Conservation (phyloP, 64 coral and sea anemone genomes). For the Catalaphyllia jardinei region DNA sequence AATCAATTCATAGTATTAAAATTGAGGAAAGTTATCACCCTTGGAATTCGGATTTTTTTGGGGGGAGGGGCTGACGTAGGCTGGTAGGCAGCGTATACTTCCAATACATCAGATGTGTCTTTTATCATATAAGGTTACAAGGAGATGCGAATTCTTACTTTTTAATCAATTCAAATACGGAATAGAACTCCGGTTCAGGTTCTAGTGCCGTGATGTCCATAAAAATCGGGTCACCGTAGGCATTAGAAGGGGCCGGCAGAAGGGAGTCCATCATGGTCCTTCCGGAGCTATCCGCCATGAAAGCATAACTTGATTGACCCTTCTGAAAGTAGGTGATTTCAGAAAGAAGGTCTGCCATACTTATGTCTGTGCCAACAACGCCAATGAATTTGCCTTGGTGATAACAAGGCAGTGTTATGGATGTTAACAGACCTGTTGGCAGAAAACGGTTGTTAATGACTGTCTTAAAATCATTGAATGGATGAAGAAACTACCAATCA, state of each 20-base stretch:
- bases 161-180: constrained; percentile 48
- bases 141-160: not conserved
- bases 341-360: constrained; percentile 60
- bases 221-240: constrained; percentile 44
- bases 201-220: constrained; percentile 67
- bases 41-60: too few relatives aligned
- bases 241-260: constrained; percentile 57
- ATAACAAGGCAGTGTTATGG: constrained; percentile 60
- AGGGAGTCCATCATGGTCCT: constrained; percentile 72
- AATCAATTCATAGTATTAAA: too few relatives aligned
- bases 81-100: too few relatives aligned
- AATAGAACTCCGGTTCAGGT: constrained; percentile 30
- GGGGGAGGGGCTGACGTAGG: too few relatives aligned
- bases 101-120: too few relatives aligned
- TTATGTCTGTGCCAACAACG: constrained; percentile 54
- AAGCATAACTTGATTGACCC: constrained; percentile 65
- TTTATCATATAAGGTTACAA: not conserved
- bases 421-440: constrained; percentile 46
- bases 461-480: too few relatives aligned
- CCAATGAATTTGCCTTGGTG: constrained; percentile 64
- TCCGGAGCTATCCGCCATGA: constrained; percentile 61
- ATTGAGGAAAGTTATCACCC: too few relatives aligned
- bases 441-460: not conserved
- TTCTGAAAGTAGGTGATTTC: constrained; percentile 69
- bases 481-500: too few relatives aligned